A percentile compares a stretch with the other conserved stretches of the same genome.
phyloP scores from a whole-genome alignment of 2,113 vertebrate genomes.

The Pelodiscus sinensis region DNA sequence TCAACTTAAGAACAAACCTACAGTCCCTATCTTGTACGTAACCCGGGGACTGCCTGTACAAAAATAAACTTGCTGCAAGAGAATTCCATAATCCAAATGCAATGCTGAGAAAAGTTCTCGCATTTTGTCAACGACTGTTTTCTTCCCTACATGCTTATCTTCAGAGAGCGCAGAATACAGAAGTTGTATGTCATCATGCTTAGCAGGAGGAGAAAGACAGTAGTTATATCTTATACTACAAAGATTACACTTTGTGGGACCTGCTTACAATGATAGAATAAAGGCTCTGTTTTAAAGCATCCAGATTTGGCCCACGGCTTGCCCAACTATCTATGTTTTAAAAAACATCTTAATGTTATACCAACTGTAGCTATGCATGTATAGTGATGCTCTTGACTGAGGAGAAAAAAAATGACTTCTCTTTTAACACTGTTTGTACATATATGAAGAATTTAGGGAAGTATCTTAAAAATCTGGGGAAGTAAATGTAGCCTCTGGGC shows the following conservation, averaged over 20 bases:
- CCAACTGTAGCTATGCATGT: not conserved
- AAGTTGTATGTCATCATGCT: not conserved
- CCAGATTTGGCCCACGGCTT: too few relatives aligned
- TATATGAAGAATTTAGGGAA: constrained; percentile 4
- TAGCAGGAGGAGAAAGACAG: not conserved
- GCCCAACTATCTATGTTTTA: too few relatives aligned
- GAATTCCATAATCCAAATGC: not conserved
- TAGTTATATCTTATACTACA: not conserved
- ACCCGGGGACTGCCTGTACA: too few relatives aligned
- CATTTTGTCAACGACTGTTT: not conserved
- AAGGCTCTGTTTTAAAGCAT: not conserved
- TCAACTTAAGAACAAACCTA: too few relatives aligned
- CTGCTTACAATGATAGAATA: not conserved
- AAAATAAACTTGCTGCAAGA: constrained; percentile 1
- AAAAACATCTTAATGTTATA: not conserved
- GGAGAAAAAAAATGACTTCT: constrained; percentile 51
- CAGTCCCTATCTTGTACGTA: too few relatives aligned
- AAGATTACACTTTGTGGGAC: not conserved
- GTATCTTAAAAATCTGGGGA: constrained; percentile 14
- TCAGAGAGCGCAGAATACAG: not conserved
- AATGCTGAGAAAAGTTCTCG: not conserved
- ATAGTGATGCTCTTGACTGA: not conserved
- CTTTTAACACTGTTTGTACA: not conserved
- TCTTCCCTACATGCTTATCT: not conserved
- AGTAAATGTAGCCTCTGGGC: constrained; percentile 21